Conservation (phyloP, 2,888 invertebrate genomes). For the Timema podura region DNA sequence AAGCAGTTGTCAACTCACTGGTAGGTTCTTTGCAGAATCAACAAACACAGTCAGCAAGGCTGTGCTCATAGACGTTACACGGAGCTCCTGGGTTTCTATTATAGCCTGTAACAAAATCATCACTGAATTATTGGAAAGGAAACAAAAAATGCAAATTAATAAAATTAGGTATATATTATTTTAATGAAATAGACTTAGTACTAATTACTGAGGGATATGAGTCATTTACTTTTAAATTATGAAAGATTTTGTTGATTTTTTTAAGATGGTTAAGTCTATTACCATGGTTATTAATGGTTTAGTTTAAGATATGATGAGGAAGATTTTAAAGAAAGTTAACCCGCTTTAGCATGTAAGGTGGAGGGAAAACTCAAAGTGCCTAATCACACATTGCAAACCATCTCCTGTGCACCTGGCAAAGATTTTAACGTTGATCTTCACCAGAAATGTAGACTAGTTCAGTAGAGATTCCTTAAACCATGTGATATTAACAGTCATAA, state of each 20-base stretch:
- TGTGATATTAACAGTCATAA: too few species aligned
- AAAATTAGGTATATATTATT: not conserved
- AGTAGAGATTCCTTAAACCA: too few species aligned
- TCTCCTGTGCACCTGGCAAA: not conserved
- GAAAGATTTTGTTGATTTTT: not conserved
- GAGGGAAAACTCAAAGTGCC: too few species aligned
- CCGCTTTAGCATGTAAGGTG: too few species aligned
- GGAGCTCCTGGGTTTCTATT: constrained; percentile 67
- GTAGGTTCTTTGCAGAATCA: constrained; percentile 87
- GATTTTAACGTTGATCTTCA: not conserved
- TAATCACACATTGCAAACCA: not conserved
- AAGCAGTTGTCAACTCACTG: constrained; percentile 57
- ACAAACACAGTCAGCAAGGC: constrained; percentile 81
- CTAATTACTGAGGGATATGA: not conserved
- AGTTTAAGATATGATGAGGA: too few species aligned
- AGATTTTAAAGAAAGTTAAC: too few species aligned
- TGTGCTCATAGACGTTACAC: constrained; percentile 70
- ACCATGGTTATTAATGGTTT: too few species aligned
- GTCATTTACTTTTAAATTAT: not conserved
- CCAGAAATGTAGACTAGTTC: not conserved
- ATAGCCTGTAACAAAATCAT: constrained; percentile 55
- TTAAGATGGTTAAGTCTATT: too few species aligned
- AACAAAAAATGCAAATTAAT: not conserved
- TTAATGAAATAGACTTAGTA: not conserved
- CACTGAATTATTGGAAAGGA: not conserved